Evolutionary conservation across 2,797 vertebrate genomes (phyloP), one percentile per base, ranked within the genome.

Genomic region (Leptoclinus maculatus): DNA sequence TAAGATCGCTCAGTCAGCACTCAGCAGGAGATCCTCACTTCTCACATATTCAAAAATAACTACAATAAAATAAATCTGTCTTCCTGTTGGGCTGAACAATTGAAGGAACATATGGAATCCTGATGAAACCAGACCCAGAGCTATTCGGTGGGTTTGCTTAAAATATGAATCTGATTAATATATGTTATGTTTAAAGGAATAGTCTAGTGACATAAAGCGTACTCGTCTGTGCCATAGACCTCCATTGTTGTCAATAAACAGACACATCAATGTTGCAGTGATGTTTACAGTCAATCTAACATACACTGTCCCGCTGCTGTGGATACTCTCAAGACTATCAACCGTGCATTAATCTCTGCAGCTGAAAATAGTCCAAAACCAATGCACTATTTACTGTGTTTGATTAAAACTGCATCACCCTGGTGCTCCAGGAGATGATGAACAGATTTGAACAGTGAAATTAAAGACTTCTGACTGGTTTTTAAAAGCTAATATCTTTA

Each of bases 31-130:
- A 84, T 60, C 83, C 60, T 38, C 67, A 89, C 71, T 78, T 85
- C 56, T 83, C 23, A 34, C 34, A 43, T 51, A 66, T 75, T 68
- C 74, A 71, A 84, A 90, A 80, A 87, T 87, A 83, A 76, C 66
- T 54, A 51, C 47, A 51, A 3, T 51, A 12, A 51, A 51, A 12
- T 23, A 11, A 23, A 51, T 51, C 10, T 11, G n/a, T 51, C 49
- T n/a, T n/a, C 21, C 49, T 4, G 2, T 16, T 43, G 41, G 41
- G 41, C 41, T 21, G 7, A 49, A n/a, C 45, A n/a, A n/a, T 23
- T 54, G 45, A 16, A 76, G 6, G n/a, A 25, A 60, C 43, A 51
- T 43, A 32, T 32, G 29, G 29, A 32, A 32, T 32, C 29, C 29
- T 32, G 29, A 32, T 32, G 29, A 32, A 5, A 32, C 45, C 45